Evolutionary conservation across 2,888 invertebrate species (phyloP).

Genomic region (Pelosia muscerda): DNA sequence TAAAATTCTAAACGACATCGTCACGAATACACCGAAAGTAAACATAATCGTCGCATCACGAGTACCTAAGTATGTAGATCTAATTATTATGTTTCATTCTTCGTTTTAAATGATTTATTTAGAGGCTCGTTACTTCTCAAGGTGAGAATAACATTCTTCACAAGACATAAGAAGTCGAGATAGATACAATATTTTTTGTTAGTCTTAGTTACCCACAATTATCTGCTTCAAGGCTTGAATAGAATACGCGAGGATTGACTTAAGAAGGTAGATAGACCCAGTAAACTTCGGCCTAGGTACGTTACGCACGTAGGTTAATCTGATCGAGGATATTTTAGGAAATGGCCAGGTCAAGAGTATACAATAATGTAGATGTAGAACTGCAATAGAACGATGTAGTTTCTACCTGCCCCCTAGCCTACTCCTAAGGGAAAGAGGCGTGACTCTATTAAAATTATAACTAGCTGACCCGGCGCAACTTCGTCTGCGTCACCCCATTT

Average conservation of each 20-base stretch:
- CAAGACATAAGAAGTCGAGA: not conserved
- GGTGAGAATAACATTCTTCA: no score
- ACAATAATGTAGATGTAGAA: no score
- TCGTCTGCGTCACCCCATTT: no score
- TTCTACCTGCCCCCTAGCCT: no score
- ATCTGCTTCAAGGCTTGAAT: no score
- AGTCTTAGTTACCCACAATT: not conserved
- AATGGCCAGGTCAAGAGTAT: not conserved
- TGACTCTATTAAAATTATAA: no score
- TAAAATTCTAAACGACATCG: not conserved
- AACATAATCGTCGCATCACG: constrained; percentile 2
- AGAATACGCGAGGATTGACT: no score
- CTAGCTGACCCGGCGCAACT: no score
- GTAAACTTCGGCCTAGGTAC: not conserved
- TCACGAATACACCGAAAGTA: not conserved
- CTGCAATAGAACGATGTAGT: no score
- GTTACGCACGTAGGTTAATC: not conserved
- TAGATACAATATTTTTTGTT: not conserved
- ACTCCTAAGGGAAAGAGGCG: no score
- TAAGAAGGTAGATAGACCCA: not conserved
- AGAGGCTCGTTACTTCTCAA: constrained; percentile 5
- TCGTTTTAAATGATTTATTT: not conserved
- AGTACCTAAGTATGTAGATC: not conserved
- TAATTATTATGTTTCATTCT: not conserved
- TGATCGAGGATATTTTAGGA: not conserved